Conservation (phyloP, 1,140 invertebrate genomes). For the Procambarus clarkii region DNA sequence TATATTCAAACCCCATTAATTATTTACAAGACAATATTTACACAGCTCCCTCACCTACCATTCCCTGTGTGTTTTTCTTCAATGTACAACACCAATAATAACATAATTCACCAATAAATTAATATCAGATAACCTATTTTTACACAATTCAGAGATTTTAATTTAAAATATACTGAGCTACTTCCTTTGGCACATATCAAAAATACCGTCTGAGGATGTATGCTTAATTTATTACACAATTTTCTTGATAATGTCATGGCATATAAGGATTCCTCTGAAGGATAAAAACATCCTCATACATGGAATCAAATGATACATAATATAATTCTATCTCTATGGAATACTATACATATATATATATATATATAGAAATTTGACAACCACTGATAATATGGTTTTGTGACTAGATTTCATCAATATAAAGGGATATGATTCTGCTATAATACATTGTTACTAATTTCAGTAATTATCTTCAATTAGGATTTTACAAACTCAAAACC, state of each 20-base stretch:
- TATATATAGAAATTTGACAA: constrained; percentile 38
- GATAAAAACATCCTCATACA: constrained; percentile 6
- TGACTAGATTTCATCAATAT: constrained; percentile 39
- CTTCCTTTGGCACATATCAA: constrained; percentile 48
- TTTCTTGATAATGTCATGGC: background rate
- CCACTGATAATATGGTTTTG: constrained; percentile 29
- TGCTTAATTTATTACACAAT: background rate
- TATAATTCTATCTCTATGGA: constrained; percentile 35
- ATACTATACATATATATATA: constrained; percentile 53
- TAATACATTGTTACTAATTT: background rate
- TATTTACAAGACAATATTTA: constrained; percentile 1
- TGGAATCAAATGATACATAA: constrained; percentile 14
- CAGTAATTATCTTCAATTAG: background rate
- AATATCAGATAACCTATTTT: background rate
- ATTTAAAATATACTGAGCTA: constrained; percentile 11
- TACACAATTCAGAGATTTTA: background rate
- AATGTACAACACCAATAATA: background rate
- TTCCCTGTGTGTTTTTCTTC: background rate
- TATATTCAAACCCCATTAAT: background rate
- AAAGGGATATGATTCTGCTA: background rate
- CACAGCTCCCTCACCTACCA: background rate
- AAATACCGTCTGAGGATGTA: constrained; percentile 21
- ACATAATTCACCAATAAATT: background rate
- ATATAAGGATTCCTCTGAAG: background rate
- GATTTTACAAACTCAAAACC: background rate